Conservation (phyloP, 2,113 vertebrate genomes). For the Dinomys branickii region DNA sequence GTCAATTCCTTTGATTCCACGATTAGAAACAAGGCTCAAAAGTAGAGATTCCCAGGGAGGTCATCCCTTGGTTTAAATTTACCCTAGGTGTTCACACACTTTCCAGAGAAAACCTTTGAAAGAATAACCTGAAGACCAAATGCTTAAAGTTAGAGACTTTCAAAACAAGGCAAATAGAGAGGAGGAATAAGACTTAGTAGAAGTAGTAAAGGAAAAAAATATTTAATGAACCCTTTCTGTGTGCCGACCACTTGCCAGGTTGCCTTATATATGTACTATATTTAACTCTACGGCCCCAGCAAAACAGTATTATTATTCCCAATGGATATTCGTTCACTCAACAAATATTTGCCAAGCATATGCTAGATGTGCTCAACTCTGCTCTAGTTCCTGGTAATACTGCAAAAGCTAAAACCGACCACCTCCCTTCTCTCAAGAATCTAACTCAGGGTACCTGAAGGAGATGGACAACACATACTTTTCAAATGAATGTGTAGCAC, state of each 20-base stretch:
- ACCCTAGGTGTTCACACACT: background rate
- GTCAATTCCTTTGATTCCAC: background rate
- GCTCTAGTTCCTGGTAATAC: background rate
- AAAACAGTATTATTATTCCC: background rate
- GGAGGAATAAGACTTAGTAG: background rate
- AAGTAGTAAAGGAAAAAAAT: background rate
- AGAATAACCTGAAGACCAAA: background rate
- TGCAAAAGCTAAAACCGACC: conserved; percentile 18
- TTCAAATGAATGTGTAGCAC: background rate
- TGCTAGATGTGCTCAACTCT: background rate
- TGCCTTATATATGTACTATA: background rate
- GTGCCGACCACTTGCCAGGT: background rate
- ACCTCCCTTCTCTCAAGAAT: background rate
- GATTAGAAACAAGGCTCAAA: conserved; percentile 12
- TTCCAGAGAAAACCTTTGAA: conserved; percentile 33
- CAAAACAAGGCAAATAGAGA: background rate
- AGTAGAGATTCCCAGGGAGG: background rate
- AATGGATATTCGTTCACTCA: background rate
- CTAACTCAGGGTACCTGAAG: background rate
- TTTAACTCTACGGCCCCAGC: background rate
- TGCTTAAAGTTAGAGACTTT: background rate
- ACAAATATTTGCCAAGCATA: background rate
- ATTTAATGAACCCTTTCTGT: background rate
- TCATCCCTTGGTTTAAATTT: conserved; percentile 24
- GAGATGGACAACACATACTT: background rate